Evolutionary conservation across 1,140 invertebrate genomes (phyloP).

Genomic region (Lamellibrachia luymesi): DNA sequence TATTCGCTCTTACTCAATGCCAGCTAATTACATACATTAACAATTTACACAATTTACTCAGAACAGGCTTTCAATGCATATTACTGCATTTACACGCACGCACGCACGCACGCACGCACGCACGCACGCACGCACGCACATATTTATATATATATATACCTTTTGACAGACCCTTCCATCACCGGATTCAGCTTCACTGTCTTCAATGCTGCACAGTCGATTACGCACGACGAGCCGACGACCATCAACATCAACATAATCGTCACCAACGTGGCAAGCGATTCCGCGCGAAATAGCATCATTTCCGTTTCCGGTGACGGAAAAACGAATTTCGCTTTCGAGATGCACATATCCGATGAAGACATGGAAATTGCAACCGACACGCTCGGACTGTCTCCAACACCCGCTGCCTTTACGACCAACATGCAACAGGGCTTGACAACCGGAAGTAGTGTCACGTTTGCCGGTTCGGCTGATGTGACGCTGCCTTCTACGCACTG

Average conservation of each 20-base stretch:
- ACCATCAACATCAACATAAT: neutral
- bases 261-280: neutral
- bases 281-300: neutral
- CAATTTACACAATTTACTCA: no score
- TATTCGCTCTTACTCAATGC: no score
- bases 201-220: neutral
- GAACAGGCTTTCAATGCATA: no score
- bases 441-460: neutral
- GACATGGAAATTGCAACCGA: neutral
- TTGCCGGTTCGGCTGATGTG: neutral
- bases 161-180: neutral
- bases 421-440: neutral
- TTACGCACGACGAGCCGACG: neutral
- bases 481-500: neutral
- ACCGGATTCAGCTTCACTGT: neutral
- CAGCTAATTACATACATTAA: no score
- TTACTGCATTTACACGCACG: no score
- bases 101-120: no score
- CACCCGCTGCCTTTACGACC: neutral
- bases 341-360: neutral
- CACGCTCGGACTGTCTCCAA: neutral
- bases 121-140: no score
- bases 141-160: neutral
- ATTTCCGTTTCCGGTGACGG: neutral
- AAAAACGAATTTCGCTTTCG: neutral